Percentiles rank a stretch among this genome's conserved stretches.
These are phyloP conservation scores for Gortyna flavago DNA, from an alignment of 2,888 invertebrate species.

Conservation along the genomic window DNA sequence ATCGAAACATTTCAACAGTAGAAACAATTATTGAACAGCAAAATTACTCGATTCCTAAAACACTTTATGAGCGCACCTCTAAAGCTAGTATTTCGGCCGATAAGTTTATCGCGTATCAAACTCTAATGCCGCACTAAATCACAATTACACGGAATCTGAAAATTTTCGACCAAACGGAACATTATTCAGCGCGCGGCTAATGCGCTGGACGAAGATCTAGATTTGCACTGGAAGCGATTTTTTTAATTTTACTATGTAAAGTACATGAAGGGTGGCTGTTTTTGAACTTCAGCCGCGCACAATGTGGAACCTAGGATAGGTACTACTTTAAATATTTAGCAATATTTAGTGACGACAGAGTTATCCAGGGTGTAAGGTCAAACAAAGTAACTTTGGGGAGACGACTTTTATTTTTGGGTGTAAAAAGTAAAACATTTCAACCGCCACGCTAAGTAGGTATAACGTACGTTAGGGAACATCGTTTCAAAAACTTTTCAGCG, in stretches of 20 bases:
- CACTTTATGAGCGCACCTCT: constrained; percentile 29
- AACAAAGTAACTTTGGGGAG: too few species aligned
- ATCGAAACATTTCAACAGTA: neutral
- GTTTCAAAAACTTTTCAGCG: neutral
- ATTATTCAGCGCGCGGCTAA: constrained; percentile 82
- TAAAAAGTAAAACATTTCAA: too few species aligned
- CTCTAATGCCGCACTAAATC: constrained; percentile 81
- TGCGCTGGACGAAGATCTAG: constrained; percentile 70
- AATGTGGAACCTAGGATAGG: neutral
- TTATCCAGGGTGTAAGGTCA: too few species aligned
- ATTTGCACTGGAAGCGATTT: constrained; percentile 63
- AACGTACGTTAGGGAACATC: too few species aligned
- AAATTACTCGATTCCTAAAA: constrained; percentile 34
- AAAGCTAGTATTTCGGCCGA: constrained; percentile 73
- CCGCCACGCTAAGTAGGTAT: too few species aligned
- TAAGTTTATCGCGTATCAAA: constrained; percentile 87
- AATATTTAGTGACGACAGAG: too few species aligned
- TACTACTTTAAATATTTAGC: neutral
- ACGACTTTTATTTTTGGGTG: too few species aligned
- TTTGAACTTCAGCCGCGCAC: neutral
- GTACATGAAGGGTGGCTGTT: neutral
- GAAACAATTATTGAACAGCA: constrained; percentile 36
- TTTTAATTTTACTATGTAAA: neutral
- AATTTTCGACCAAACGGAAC: constrained; percentile 84
- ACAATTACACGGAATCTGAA: constrained; percentile 86